These are phyloP conservation scores for Luscinia luscinia DNA, from an alignment of 2,797 vertebrate genomes.

Conservation along the genomic window DNA sequence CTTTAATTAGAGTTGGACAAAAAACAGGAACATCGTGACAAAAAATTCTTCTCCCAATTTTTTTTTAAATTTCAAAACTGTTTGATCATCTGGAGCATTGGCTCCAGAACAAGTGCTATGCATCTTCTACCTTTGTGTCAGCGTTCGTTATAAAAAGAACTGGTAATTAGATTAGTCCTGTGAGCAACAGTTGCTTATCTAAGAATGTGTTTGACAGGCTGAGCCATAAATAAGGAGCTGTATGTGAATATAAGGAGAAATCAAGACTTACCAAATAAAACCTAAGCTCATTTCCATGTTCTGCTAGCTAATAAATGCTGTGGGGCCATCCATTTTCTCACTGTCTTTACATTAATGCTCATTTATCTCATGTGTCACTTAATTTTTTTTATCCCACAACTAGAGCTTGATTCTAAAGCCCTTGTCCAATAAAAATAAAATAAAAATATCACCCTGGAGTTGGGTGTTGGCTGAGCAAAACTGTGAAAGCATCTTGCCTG, in stretches of 20 bases:
- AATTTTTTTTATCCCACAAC: not conserved
- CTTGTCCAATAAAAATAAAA: not conserved
- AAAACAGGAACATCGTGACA: conserved; percentile 56
- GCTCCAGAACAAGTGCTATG: conserved; percentile 41
- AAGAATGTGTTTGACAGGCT: conserved; percentile 52
- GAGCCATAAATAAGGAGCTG: conserved; percentile 56
- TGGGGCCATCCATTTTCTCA: not conserved
- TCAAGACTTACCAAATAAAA: conserved; percentile 27
- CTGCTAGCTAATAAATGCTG: not conserved
- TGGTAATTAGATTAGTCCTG: conserved; percentile 53
- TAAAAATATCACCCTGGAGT: not conserved
- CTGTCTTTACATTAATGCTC: not conserved
- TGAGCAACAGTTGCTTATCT: conserved; percentile 60
- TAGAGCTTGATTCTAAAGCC: not conserved
- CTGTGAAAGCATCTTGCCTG: not conserved
- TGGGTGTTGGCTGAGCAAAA: not conserved
- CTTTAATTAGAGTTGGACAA: conserved; percentile 66
- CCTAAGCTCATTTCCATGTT: not conserved
- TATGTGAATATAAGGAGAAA: conserved; percentile 31
- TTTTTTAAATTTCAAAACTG: not conserved
- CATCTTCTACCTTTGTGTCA: conserved; percentile 58
- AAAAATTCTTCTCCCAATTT: conserved; percentile 11
- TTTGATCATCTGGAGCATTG: conserved; percentile 59
- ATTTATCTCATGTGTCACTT: not conserved
- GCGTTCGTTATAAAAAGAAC: conserved; percentile 51